Evolutionary conservation across 2,113 vertebrate genomes (phyloP), one percentile per base, ranked within the genome.

Genomic region (Callaeas wilsoni): DNA sequence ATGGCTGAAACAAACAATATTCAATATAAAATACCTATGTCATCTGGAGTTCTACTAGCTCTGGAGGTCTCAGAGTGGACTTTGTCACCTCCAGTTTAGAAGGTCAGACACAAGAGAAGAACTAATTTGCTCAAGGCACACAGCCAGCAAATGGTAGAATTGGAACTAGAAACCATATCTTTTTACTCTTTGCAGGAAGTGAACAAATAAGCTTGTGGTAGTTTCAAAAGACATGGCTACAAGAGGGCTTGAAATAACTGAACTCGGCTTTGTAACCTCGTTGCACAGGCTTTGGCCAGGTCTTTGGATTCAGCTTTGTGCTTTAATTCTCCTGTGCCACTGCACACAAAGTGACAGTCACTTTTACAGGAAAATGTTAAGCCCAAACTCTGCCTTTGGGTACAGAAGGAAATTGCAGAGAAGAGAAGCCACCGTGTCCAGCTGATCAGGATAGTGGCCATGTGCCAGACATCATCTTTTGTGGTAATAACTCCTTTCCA

Each of bases 401-500:
- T 83, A 59, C n/a, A 69, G 81, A 77, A 87, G 75, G 76, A 91
- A 89, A 91, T 49, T 7, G 13, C 81, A 80, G 47, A 65, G 62
- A 71, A 79, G 79, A 85, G 78, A 88, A 76, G 71, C 33, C 67
- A 47, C 30, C 0, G 0, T 37, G 59, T 46, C 84, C 93, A 95
- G 69, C 74, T 84, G 81, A 84, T 27, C 13, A 4, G 93, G 88
- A 80, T 30, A 86, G 94, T 59, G 85, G 85, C 95, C 85, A 92
- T 84, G 90, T 90, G 87, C 79, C 94, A 96, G 88, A 75, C 83
- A 86, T 94, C 93, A 89, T 92, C 90, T 70, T 71, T 52, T 64
- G 79, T 89, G 92, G 90, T 75, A 96, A 84, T 93, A 95, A 95
- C 84, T 85, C 88, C 83, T 92, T 95, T 67, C 93, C 96, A 93